A percentile compares a stretch with the other conserved stretches of the same genome.
Conservation (phyloP, 2,113 vertebrate species). For the Butorides virescens region DNA sequence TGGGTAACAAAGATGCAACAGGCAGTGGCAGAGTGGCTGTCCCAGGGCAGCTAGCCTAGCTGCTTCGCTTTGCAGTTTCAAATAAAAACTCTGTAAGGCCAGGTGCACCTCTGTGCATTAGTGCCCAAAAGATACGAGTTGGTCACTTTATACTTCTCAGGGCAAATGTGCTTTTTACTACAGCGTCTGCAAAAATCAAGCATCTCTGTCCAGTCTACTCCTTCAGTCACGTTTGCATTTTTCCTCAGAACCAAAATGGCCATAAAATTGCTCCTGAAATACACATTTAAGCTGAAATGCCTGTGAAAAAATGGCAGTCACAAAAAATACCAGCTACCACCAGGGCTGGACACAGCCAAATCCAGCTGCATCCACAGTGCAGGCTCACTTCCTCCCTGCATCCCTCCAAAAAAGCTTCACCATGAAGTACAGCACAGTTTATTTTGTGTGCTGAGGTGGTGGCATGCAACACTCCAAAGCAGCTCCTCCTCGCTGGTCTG, state of each 20-base stretch:
- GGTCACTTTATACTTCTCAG: not conserved
- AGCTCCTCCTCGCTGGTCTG: slow-evolving; percentile 21
- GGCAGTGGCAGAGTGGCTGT: not conserved
- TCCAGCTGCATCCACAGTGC: not conserved
- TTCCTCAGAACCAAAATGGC: not conserved
- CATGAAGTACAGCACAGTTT: not conserved
- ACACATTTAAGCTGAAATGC: not conserved
- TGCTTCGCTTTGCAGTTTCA: not conserved
- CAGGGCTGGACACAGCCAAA: not conserved
- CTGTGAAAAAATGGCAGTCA: not conserved
- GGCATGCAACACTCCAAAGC: not conserved
- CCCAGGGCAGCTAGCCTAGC: not conserved
- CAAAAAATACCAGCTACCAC: not conserved
- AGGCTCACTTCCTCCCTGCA: not conserved
- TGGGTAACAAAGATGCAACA: not conserved
- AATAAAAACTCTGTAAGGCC: not conserved
- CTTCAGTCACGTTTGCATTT: not conserved
- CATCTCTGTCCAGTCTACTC: not conserved
- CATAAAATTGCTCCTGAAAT: not conserved
- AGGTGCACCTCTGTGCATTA: not conserved
- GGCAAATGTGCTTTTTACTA: not conserved
- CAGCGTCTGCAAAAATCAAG: not conserved
- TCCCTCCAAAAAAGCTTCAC: not conserved
- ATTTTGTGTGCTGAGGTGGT: not conserved
- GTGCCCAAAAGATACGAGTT: fast-evolving